These are phyloP conservation scores for Heterohyrax brucei DNA, from an alignment of 2,797 vertebrate genomes.

Conservation along the genomic window DNA sequence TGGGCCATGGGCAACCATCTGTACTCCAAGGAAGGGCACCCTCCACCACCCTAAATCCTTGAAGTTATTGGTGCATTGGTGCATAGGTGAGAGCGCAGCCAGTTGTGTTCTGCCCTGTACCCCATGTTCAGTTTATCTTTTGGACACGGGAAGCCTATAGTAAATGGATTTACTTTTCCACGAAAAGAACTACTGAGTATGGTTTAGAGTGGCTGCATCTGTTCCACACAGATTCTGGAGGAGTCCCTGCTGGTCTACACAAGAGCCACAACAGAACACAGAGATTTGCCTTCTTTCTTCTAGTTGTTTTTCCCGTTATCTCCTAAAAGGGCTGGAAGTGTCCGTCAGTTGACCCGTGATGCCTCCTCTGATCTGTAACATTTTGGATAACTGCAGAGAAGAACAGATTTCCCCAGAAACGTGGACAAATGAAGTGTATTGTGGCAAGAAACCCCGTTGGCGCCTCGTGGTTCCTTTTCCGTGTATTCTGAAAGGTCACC, in stretches of 20 bases:
- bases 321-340: neutral
- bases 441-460: neutral
- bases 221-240: neutral
- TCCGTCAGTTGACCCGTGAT: neutral
- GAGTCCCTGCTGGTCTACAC: neutral
- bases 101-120: too few species aligned
- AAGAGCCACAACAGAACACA: too few species aligned
- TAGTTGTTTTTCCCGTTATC: neutral
- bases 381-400: neutral
- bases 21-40: neutral
- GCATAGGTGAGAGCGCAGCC: rapidly evolving
- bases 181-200: neutral
- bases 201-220: neutral
- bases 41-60: neutral
- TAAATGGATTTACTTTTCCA: neutral
- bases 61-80: neutral
- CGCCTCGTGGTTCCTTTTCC: neutral
- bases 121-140: neutral
- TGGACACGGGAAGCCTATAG: neutral
- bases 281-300: neutral
- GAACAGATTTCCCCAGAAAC: neutral
- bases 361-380: neutral
- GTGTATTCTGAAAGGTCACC: neutral
- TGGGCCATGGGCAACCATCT: neutral
- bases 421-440: neutral